Evolutionary conservation across 2,113 vertebrate genomes (phyloP).

Genomic region (Melanerpes aurifrons): DNA sequence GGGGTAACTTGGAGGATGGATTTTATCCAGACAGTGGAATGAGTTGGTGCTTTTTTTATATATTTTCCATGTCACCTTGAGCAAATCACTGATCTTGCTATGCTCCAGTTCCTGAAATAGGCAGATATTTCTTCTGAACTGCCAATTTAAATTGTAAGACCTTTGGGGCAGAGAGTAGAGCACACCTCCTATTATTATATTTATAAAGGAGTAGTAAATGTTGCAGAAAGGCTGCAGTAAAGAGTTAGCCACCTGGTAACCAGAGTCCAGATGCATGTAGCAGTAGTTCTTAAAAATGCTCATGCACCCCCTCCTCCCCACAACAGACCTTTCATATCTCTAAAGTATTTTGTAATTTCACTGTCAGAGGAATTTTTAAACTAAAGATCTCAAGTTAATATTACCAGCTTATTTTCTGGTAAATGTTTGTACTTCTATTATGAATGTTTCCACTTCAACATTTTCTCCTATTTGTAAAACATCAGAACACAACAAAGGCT

Average conservation of each 20-base stretch:
- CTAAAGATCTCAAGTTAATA: background rate
- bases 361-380: background rate
- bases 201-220: constrained; percentile 33
- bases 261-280: background rate
- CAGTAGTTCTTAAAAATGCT: background rate
- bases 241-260: background rate
- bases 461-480: background rate
- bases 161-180: constrained; percentile 57
- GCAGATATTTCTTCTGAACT: constrained; percentile 80
- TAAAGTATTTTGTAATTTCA: background rate
- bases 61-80: constrained; percentile 68
- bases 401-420: background rate
- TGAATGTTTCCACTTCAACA: background rate
- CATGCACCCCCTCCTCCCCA: background rate
- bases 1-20: background rate
- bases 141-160: constrained; percentile 60
- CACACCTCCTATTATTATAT: constrained; percentile 40
- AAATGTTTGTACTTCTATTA: background rate
- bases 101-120: constrained; percentile 58
- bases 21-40: background rate
- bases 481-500: background rate
- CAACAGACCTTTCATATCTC: background rate
- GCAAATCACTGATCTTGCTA: constrained; percentile 61
- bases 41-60: constrained; percentile 70
- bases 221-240: constrained; percentile 14